Evolutionary conservation across 2,113 vertebrate species (phyloP), one percentile per base, ranked within the genome.

Genomic region (Tetrax tetrax): DNA sequence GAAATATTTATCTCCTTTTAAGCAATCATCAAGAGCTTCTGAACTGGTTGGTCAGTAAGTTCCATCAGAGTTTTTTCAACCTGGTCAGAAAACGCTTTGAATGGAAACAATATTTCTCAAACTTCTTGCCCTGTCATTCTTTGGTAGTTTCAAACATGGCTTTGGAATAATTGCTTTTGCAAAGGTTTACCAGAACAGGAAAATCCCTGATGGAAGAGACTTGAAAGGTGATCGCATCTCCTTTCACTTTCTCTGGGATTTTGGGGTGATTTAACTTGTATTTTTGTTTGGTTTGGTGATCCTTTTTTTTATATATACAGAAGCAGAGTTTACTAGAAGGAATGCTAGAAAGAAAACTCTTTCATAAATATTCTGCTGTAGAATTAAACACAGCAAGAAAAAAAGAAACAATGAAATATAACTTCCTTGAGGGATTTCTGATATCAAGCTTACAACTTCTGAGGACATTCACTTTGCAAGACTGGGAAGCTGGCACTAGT

Each of bases 401-500:
- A 77, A 82, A 78, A 41, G 54, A 16, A 78, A 27, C 19, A 77
- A 45, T 71, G 28, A 50, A 69, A 80, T 28, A 7, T 0, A 59
- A 71, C 35, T 56, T 77, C 41, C 59, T 61, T 56, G 28, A 38
- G 18, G 47, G 35, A 45, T 54, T 54, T 65, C 51, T 54, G 15
- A 12, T 60, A 28, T 68, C 33, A 71, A 60, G 33, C 31, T 60
- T 77, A 60, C 12, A 54, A 48, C 48, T 48, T 71, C 45, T 18
- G 20, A 60, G 31, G 38, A 59, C 0, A 0, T 19, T 71, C 50
- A 41, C 45, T 47, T 53, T 0, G 2, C 43, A 81, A 70, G 10
- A 41, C 22, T 37, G 38, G 25, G n/a, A 82, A 77, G 54, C 10
- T 57, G 35, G 31, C 20, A 31, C n/a, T 41, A 20, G 24, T 5